Evolutionary conservation across 2,888 invertebrate genomes (phyloP).

Genomic region (Steinernema hermaphroditum): DNA sequence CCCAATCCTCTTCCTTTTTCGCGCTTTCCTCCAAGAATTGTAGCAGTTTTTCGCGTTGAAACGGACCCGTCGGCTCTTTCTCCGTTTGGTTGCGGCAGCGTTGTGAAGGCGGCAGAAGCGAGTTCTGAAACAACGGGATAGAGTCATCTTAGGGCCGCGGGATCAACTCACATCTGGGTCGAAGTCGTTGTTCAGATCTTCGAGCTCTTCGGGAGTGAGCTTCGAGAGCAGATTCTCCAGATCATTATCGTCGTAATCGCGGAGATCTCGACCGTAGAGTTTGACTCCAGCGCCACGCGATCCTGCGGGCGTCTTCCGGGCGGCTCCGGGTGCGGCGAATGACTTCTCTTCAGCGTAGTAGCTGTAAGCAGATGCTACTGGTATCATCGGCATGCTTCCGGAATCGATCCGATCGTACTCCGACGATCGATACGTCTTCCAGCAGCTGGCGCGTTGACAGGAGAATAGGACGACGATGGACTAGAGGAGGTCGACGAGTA

Average conservation of each 20-base stretch:
- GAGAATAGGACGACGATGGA: not conserved
- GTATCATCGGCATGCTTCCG: conserved; percentile 25
- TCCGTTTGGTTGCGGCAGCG: conserved; percentile 93
- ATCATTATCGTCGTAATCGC: conserved; percentile 71
- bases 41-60: conserved; percentile 80
- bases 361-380: conserved; percentile 46
- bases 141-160: too few relatives aligned
- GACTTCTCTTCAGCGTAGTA: conserved; percentile 63
- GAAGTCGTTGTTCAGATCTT: conserved; percentile 94
- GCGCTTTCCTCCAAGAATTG: conserved; percentile 97
- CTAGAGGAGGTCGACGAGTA: not conserved
- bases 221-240: conserved; percentile 91
- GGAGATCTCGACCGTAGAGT: conserved; percentile 58
- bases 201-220: conserved; percentile 90
- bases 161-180: conserved; percentile 86
- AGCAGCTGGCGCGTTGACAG: not conserved
- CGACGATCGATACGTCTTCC: not conserved
- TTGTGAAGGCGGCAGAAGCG: conserved; percentile 91
- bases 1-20: conserved; percentile 94
- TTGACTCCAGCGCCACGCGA: conserved; percentile 31
- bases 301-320: conserved; percentile 36
- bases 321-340: conserved; percentile 53
- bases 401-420: not conserved
- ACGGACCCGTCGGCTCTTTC: conserved; percentile 91
- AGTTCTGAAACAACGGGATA: conserved; percentile 79